A percentile compares a stretch with the other conserved stretches of the same genome.
phyloP scores from a whole-genome alignment of 2,113 vertebrate genomes.

The Antigone vipio region DNA sequence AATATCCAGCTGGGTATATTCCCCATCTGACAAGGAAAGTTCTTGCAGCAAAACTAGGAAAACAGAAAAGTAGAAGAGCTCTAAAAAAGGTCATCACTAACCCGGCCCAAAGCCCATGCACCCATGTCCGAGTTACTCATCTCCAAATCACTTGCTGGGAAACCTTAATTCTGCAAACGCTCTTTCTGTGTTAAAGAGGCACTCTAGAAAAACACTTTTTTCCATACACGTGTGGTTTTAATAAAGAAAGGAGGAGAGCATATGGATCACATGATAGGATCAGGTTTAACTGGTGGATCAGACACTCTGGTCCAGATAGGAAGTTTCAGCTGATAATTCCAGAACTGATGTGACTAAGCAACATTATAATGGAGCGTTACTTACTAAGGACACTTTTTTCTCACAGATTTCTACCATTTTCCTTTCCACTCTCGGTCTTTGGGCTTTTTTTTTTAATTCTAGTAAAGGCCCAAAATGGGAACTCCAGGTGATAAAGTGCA shows the following conservation, averaged over 20 bases:
- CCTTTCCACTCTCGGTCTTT: not conserved
- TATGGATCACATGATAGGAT: fast-evolving
- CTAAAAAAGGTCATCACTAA: not conserved
- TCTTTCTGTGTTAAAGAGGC: not conserved
- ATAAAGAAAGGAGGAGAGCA: not conserved
- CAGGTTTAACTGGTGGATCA: not conserved
- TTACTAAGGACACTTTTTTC: not conserved
- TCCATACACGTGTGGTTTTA: not conserved
- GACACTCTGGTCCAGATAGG: not conserved
- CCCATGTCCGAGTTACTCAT: not conserved
- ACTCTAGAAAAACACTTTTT: not conserved
- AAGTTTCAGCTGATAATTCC: not conserved
- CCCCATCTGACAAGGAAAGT: not conserved
- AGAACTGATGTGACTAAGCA: not conserved
- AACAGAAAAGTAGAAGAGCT: not conserved
- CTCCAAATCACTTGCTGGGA: not conserved
- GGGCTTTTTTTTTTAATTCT: not conserved
- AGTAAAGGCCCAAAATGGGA: not conserved
- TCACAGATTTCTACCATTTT: not conserved
- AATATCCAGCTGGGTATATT: not conserved
- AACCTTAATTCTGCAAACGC: not conserved
- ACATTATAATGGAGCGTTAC: not conserved
- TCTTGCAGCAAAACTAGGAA: not conserved
- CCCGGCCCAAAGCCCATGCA: not conserved
- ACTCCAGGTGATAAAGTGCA: not conserved